A percentile compares a stretch with the other conserved stretches of the same genome.
phyloP scores from a whole-genome alignment of 2,888 invertebrate genomes.

The Drosophila buzzatii region DNA sequence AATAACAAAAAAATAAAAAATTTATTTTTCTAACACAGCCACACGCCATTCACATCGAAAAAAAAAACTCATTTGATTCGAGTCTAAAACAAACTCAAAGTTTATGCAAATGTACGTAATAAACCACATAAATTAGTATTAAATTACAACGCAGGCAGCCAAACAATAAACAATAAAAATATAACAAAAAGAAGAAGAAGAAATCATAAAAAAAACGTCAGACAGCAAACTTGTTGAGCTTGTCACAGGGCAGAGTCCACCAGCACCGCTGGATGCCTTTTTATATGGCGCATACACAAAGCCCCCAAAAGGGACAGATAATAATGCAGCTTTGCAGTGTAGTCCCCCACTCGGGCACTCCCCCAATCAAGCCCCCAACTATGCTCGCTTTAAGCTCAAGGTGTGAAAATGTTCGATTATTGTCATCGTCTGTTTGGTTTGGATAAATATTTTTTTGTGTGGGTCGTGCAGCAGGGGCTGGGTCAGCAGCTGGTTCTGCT shows the following conservation, averaged over 20 bases:
- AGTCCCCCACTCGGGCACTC: constrained; percentile 11
- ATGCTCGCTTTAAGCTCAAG: constrained; percentile 76
- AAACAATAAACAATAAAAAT: constrained; percentile 42
- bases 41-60: constrained; percentile 54
- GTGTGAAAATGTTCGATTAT: constrained; percentile 83
- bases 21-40: constrained; percentile 40
- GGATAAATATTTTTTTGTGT: constrained; percentile 15
- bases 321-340: constrained; percentile 57
- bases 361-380: constrained; percentile 41
- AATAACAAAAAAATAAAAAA: constrained; percentile 18
- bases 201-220: constrained; percentile 34
- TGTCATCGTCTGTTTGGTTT: constrained; percentile 66
- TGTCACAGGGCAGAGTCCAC: constrained; percentile 29
- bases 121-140: constrained; percentile 81
- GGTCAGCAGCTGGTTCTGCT: not conserved
- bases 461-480: constrained; percentile 27
- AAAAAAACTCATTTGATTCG: constrained; percentile 30
- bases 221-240: constrained; percentile 67
- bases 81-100: constrained; percentile 45
- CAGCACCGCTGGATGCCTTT: constrained; percentile 63
- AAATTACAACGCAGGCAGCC: constrained; percentile 63
- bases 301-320: constrained; percentile 53
- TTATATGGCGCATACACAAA: constrained; percentile 53
- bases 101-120: constrained; percentile 72
- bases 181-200: constrained; percentile 7